Percentiles rank a stretch among this genome's conserved stretches.
Conservation (phyloP, 2,797 vertebrate genomes). For the Lepilemur septentrionalis region DNA sequence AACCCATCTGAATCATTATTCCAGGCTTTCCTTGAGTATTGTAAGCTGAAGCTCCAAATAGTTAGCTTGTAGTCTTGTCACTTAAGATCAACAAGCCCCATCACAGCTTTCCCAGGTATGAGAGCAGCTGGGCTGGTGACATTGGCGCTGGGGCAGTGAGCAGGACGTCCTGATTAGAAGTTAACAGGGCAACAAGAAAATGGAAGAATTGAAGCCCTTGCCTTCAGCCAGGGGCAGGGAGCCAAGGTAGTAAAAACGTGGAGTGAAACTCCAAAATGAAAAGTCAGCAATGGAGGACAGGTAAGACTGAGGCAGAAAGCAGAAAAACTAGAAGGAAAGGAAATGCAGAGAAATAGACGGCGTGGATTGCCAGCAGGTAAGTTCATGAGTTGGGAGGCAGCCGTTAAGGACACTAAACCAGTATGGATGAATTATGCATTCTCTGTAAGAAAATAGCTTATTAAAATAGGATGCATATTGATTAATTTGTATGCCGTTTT, state of each 20-base stretch:
- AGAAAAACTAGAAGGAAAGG: not conserved
- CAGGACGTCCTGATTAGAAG: not conserved
- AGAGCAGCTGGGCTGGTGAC: not conserved
- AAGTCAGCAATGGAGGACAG: not conserved
- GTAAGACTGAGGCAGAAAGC: not conserved
- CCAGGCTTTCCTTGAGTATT: not conserved
- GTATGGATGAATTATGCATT: not conserved
- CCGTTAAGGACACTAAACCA: not conserved
- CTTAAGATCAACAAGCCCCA: not conserved
- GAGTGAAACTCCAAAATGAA: not conserved
- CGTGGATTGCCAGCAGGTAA: not conserved
- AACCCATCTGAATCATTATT: not conserved
- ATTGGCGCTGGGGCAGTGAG: not conserved
- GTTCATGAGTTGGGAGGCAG: not conserved
- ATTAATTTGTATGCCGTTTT: conserved; percentile 6
- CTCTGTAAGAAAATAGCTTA: not conserved
- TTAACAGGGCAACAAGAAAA: not conserved
- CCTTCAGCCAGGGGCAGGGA: not conserved
- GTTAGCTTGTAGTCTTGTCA: not conserved
- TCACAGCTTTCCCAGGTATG: not conserved
- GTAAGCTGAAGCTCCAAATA: not conserved
- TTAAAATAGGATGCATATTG: conserved; percentile 12
- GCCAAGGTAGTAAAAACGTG: not conserved
- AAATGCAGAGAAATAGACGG: not conserved
- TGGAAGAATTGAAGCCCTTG: not conserved